Evolutionary conservation across 2,113 vertebrate species (phyloP).

Genomic region (Onychostoma macrolepis): DNA sequence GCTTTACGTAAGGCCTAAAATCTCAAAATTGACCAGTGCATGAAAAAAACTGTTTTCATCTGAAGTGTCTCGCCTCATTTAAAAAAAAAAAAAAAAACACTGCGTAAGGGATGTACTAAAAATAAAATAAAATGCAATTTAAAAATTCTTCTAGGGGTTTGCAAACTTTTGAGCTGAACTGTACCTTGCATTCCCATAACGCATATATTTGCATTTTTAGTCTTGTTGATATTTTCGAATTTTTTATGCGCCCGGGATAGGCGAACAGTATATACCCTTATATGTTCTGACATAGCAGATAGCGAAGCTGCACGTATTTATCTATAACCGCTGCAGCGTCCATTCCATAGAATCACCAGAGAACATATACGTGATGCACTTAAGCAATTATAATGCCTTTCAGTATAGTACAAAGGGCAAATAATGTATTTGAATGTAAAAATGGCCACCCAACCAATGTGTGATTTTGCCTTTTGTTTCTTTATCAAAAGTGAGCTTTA

Average conservation of each 20-base stretch:
- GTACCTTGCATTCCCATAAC: conserved; percentile 35
- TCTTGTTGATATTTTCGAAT: conserved; percentile 25
- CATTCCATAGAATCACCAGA: conserved; percentile 73
- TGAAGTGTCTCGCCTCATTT: not conserved
- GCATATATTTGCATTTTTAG: conserved; percentile 43
- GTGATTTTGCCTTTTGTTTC: conserved; percentile 68
- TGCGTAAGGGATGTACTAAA: not conserved
- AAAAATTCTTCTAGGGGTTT: not conserved
- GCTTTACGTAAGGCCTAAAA: not conserved
- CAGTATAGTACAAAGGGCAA: conserved; percentile 71
- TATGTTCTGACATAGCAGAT: conserved; percentile 62
- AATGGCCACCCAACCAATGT: conserved; percentile 68
- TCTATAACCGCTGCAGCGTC: conserved; percentile 66
- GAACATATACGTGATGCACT: conserved; percentile 78
- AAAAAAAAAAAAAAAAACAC: not conserved
- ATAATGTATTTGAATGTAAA: conserved; percentile 80
- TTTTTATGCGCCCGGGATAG: conserved; percentile 24
- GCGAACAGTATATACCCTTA: conserved; percentile 42
- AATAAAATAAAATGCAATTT: not conserved
- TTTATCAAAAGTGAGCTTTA: conserved; percentile 74
- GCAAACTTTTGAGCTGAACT: conserved; percentile 18
- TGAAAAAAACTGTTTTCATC: not conserved
- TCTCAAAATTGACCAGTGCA: not conserved
- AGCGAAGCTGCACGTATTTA: conserved; percentile 73
- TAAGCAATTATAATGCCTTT: conserved; percentile 75